A percentile compares a stretch with the other conserved stretches of the same genome.
Evolutionary conservation across 2,888 invertebrate genomes (phyloP).

Genomic region (Drosophila histrio): DNA sequence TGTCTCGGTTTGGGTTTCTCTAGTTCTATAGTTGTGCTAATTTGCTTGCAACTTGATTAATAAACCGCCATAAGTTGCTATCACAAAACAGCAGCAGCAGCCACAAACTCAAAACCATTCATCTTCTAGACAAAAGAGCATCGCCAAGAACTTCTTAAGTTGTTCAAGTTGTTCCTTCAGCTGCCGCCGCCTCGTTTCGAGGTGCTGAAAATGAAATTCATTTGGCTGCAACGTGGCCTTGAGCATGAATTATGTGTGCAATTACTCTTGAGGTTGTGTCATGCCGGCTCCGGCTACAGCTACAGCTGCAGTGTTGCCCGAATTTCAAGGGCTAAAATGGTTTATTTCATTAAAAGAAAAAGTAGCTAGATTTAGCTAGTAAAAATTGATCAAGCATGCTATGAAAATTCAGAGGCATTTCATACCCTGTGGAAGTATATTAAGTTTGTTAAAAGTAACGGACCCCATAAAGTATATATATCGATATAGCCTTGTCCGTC

Average conservation of each 20-base stretch:
- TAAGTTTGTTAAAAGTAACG: too few relatives aligned
- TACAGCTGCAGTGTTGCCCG: neutral
- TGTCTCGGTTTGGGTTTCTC: neutral
- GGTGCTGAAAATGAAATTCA: constrained; percentile 79
- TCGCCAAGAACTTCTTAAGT: constrained; percentile 20
- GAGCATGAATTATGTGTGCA: constrained; percentile 80
- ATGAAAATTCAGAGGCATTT: too few relatives aligned
- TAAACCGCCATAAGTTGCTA: constrained; percentile 72
- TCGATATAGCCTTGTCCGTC: too few relatives aligned
- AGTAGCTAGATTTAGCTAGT: too few relatives aligned
- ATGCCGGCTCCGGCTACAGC: constrained; percentile 27
- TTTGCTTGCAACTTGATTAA: constrained; percentile 71
- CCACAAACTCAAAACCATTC: constrained; percentile 58
- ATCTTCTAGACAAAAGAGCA: constrained; percentile 74
- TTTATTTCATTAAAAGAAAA: too few relatives aligned
- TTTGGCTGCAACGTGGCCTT: constrained; percentile 69
- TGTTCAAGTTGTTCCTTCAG: constrained; percentile 26
- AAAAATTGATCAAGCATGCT: too few relatives aligned
- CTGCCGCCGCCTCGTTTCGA: constrained; percentile 22
- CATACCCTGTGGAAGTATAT: too few relatives aligned
- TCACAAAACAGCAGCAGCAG: constrained; percentile 71
- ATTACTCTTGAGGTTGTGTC: constrained; percentile 78
- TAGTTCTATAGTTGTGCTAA: constrained; percentile 56
- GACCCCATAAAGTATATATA: too few relatives aligned
- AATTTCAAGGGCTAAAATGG: too few relatives aligned